These are phyloP conservation scores for Orchestia grillus DNA, from an alignment of 1,140 invertebrate species.

Conservation along the genomic window DNA sequence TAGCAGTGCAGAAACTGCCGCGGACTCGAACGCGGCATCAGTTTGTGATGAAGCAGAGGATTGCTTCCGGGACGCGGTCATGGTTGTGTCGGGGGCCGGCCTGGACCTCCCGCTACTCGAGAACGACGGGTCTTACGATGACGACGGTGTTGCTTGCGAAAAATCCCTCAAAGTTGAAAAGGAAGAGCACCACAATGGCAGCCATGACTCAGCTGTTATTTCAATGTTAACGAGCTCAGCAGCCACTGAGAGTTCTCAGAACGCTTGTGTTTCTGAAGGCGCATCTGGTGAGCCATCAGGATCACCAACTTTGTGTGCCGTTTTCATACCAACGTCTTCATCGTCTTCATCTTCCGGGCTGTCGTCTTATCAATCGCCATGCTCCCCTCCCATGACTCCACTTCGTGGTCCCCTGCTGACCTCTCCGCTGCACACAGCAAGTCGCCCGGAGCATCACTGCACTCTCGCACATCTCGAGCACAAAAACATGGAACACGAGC, in stretches of 20 bases:
- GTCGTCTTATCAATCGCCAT: constrained; percentile 63
- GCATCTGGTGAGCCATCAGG: neutral
- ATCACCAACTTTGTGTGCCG: neutral
- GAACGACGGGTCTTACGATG: neutral
- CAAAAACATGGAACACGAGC: neutral
- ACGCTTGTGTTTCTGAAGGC: neutral
- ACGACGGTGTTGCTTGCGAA: neutral
- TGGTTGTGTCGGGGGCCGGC: neutral
- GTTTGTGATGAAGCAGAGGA: neutral
- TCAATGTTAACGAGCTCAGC: neutral
- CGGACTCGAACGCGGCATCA: neutral
- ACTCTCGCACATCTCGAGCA: neutral
- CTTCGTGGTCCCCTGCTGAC: neutral
- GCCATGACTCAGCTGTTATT: neutral
- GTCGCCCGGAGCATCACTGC: neutral
- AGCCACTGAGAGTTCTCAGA: neutral
- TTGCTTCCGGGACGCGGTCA: neutral
- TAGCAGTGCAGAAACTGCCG: neutral
- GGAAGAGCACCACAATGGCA: neutral
- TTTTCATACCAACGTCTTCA: neutral
- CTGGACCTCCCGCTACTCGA: neutral
- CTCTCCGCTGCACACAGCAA: neutral
- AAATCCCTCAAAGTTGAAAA: neutral
- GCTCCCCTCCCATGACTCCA: constrained; percentile 47
- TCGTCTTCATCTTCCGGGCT: constrained; percentile 29